Conservation (phyloP, 2,797 vertebrate genomes). For the Cynodonichthys magdalenae region DNA sequence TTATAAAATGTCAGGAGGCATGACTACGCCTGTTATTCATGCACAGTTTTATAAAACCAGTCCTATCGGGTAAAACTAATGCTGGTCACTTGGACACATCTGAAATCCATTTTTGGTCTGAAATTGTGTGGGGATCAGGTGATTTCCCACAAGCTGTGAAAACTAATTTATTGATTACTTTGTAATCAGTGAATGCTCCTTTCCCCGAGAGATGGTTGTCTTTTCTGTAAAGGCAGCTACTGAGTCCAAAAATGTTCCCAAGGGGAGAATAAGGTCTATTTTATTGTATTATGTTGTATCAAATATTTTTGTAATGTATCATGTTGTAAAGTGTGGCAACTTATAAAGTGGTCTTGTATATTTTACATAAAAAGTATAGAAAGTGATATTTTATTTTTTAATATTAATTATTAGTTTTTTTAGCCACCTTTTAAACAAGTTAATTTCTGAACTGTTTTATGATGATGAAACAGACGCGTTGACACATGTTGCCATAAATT, state of each 20-base stretch:
- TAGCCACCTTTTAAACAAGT: too few relatives aligned
- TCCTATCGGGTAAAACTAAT: neutral
- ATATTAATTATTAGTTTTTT: too few relatives aligned
- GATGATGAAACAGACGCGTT: too few relatives aligned
- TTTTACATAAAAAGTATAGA: too few relatives aligned
- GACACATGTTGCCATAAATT: too few relatives aligned
- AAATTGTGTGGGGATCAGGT: neutral
- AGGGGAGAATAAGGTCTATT: too few relatives aligned
- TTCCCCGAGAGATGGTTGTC: neutral
- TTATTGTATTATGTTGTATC: too few relatives aligned
- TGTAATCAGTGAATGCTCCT: neutral
- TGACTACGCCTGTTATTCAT: neutral
- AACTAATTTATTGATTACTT: slow-evolving; percentile 2
- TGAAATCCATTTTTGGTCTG: slow-evolving; percentile 1
- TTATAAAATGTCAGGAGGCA: neutral
- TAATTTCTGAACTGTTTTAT: too few relatives aligned
- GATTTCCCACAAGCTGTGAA: neutral
- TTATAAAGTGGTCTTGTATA: neutral
- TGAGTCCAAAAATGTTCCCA: too few relatives aligned
- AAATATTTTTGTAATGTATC: too few relatives aligned
- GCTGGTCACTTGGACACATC: neutral
- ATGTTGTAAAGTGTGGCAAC: neutral
- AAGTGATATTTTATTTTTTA: too few relatives aligned
- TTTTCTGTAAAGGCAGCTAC: neutral
- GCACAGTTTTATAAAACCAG: too few relatives aligned